phyloP scores from a whole-genome alignment of 2,113 vertebrate species.

The Oophaga pumilio region DNA sequence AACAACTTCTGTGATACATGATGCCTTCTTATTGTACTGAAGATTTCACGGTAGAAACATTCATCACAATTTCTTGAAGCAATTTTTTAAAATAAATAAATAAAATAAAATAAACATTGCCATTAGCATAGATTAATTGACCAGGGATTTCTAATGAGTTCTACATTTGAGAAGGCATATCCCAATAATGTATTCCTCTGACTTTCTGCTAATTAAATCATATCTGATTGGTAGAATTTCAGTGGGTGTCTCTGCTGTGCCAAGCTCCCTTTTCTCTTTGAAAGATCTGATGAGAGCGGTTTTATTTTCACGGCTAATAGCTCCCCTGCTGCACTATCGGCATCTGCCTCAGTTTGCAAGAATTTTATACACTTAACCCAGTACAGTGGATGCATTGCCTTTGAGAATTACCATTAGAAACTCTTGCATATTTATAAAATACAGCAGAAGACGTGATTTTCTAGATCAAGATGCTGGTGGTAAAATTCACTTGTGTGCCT shows the following conservation, averaged over 20 bases:
- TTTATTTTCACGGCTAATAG: slow-evolving; percentile 57
- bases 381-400: slow-evolving; percentile 42
- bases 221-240: slow-evolving; percentile 58
- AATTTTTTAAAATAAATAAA: slow-evolving; percentile 53
- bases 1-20: background rate
- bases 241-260: slow-evolving; percentile 52
- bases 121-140: slow-evolving; percentile 59
- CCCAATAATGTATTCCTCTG: slow-evolving; percentile 51
- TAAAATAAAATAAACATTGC: slow-evolving; percentile 52
- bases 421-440: slow-evolving; percentile 53
- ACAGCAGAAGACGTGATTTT: background rate
- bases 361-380: slow-evolving; percentile 57
- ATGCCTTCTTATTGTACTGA: background rate
- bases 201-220: slow-evolving; percentile 59
- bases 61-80: slow-evolving; percentile 39
- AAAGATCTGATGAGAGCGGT: slow-evolving; percentile 55
- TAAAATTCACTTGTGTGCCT: background rate
- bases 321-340: slow-evolving; percentile 55
- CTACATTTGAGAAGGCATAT: slow-evolving; percentile 51
- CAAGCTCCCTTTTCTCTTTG: slow-evolving; percentile 51
- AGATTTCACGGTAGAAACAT: background rate
- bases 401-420: slow-evolving; percentile 52
- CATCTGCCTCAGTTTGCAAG: slow-evolving; percentile 49
- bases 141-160: slow-evolving; percentile 57
- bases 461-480: background rate